Percentiles rank a stretch among this genome's conserved stretches.
These are phyloP conservation scores for Cheilosia vernalis DNA, from an alignment of 2,888 invertebrate genomes.

Conservation along the genomic window DNA sequence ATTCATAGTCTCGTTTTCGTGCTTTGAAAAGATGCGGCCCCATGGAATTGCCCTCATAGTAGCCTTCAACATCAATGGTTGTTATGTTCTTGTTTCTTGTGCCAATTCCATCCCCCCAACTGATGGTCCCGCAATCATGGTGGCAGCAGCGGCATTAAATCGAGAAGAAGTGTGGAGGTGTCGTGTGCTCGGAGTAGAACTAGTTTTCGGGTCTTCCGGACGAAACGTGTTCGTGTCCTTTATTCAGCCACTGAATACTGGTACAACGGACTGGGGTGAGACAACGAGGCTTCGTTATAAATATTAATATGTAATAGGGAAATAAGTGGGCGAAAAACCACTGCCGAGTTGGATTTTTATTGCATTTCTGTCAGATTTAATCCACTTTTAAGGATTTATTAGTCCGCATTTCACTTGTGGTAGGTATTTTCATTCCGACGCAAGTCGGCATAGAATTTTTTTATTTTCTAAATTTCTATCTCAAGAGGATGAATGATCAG, in stretches of 20 bases:
- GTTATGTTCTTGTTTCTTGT: conserved; percentile 30
- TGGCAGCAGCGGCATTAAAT: not conserved
- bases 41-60: conserved; percentile 55
- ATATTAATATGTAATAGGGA: conserved; percentile 62
- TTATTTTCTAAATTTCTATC: not conserved
- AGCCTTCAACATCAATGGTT: conserved; percentile 56
- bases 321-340: conserved; percentile 62
- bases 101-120: not conserved
- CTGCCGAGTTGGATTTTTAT: conserved; percentile 54
- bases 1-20: conserved; percentile 62
- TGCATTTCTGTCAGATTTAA: conserved; percentile 65
- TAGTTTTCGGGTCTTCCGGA: conserved; percentile 33
- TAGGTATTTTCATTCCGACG: not conserved
- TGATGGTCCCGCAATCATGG: not conserved
- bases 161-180: conserved; percentile 37
- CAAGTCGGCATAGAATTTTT: not conserved
- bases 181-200: conserved; percentile 32
- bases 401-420: conserved; percentile 33
- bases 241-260: conserved; percentile 20
- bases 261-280: conserved; percentile 1
- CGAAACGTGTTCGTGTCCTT: conserved; percentile 39
- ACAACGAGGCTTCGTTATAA: conserved; percentile 42
- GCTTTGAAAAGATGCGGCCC: conserved; percentile 60
- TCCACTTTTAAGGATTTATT: conserved; percentile 52
- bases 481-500: conserved; percentile 10